Evolutionary conservation across 2,113 vertebrate genomes (phyloP).

Genomic region (Nibea coibor): DNA sequence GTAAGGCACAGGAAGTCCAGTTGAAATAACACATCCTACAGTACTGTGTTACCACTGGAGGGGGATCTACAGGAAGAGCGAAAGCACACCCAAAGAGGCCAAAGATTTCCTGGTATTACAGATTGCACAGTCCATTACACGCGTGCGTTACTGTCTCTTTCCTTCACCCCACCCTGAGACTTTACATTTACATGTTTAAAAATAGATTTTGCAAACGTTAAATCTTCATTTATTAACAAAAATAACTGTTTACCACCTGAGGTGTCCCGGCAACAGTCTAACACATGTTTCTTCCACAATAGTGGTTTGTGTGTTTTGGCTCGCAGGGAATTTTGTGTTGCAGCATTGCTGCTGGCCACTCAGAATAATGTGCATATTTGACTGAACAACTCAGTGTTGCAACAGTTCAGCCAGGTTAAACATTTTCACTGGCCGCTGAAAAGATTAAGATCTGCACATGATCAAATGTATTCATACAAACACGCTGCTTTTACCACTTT

Average conservation of each 20-base stretch:
- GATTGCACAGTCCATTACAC: background rate
- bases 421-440: background rate
- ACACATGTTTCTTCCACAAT: background rate
- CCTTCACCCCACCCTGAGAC: background rate
- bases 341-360: background rate
- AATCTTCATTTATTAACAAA: background rate
- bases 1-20: background rate
- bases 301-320: background rate
- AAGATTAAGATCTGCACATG: background rate
- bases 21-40: background rate
- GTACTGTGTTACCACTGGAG: background rate
- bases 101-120: slow-evolving; percentile 1
- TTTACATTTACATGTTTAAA: background rate
- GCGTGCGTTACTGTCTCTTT: background rate
- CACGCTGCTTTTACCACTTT: background rate
- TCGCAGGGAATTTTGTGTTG: background rate
- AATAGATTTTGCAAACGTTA: background rate
- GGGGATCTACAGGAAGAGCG: background rate
- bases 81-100: background rate
- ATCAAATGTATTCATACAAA: background rate
- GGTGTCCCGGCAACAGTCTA: background rate
- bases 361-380: background rate
- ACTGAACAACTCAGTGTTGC: background rate
- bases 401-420: background rate
- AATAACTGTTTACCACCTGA: background rate